Conservation (phyloP, 2,113 vertebrate genomes). For the Ramphastos sulfuratus region DNA sequence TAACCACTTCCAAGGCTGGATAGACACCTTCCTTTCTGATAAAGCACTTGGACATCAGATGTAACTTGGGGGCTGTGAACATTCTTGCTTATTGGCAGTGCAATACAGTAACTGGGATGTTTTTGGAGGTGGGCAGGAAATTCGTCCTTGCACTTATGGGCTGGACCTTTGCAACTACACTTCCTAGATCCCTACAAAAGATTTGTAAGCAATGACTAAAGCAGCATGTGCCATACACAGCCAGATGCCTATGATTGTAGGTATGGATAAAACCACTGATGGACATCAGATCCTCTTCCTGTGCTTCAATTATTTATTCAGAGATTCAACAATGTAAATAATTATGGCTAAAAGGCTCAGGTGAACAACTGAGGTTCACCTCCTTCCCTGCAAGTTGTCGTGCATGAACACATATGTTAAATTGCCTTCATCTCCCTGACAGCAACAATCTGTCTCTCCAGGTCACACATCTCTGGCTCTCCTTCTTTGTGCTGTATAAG, state of each 20-base stretch:
- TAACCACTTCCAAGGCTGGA: constrained; percentile 5
- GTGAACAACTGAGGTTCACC: neutral
- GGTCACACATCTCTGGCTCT: neutral
- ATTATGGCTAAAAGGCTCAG: neutral
- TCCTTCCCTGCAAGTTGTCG: neutral
- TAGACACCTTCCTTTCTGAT: constrained; percentile 24
- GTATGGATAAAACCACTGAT: neutral
- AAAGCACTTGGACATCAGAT: constrained; percentile 5
- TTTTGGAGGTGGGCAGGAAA: neutral
- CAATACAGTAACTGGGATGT: neutral
- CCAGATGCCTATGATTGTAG: neutral
- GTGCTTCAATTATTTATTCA: neutral
- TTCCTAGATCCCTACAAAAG: neutral
- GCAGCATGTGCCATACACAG: neutral
- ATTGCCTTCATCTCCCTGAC: neutral
- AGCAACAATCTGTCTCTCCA: neutral
- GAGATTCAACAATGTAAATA: neutral
- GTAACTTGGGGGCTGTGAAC: neutral
- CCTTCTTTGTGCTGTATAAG: neutral
- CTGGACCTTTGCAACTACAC: neutral
- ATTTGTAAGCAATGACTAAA: neutral
- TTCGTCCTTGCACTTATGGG: neutral
- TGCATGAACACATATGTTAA: neutral
- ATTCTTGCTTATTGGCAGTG: neutral
- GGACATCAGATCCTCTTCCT: neutral